Percentiles rank a stretch among this genome's conserved stretches.
Conservation (phyloP, 2,113 vertebrate species). For the Poicephalus meyeri region DNA sequence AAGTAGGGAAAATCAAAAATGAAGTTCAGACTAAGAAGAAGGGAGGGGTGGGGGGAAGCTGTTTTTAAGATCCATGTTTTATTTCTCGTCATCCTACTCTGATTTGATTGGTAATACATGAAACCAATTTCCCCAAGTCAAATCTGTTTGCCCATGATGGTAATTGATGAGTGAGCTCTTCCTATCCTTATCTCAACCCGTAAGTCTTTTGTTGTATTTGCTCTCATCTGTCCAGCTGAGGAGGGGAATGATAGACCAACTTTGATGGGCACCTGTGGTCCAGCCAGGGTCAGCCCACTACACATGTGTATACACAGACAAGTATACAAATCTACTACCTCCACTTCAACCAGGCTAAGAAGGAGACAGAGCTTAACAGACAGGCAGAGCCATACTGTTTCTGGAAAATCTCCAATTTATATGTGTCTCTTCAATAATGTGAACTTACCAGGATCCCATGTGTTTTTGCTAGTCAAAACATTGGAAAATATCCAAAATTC, state of each 20-base stretch:
- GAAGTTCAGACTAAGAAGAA: neutral
- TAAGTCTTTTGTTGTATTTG: neutral
- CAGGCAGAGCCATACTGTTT: neutral
- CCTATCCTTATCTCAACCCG: neutral
- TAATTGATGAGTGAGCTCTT: neutral
- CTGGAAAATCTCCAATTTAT: conserved; percentile 2
- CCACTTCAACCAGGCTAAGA: neutral
- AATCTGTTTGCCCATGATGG: neutral
- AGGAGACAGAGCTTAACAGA: neutral
- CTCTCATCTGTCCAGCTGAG: neutral
- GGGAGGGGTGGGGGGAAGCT: neutral
- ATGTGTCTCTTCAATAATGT: neutral
- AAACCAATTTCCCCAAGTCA: neutral
- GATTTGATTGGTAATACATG: neutral
- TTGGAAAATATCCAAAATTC: conserved; percentile 32
- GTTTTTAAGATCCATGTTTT: neutral
- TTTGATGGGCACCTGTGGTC: neutral
- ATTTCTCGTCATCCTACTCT: neutral
- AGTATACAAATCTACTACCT: neutral
- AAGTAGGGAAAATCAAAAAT: neutral
- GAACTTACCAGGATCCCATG: neutral
- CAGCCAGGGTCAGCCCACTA: neutral
- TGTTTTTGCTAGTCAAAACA: conserved; percentile 44
- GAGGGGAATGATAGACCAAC: neutral
- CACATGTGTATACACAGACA: neutral